phyloP scores from a whole-genome alignment of 2,888 invertebrate genomes.

The Heliconius erato region DNA sequence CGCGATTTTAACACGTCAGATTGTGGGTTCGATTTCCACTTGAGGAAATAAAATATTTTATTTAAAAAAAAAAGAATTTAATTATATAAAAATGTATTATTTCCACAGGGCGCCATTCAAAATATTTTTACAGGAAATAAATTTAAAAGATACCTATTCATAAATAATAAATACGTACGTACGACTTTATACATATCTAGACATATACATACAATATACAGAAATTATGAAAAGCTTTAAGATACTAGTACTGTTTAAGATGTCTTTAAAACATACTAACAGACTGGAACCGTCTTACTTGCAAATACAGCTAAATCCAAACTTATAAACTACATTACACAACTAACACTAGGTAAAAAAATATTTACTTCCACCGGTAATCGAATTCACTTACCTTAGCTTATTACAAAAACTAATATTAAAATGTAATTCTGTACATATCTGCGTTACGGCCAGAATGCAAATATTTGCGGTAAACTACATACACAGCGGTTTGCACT shows the following conservation, averaged over 20 bases:
- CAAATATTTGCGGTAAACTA: slow-evolving; percentile 3
- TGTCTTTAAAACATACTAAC: neutral
- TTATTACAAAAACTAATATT: neutral
- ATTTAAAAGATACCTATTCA: too few relatives aligned
- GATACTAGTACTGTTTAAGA: neutral
- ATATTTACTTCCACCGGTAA: neutral
- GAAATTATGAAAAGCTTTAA: neutral
- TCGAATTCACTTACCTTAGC: neutral
- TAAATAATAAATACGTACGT: too few relatives aligned
- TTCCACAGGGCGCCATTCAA: too few relatives aligned
- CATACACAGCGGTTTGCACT: neutral
- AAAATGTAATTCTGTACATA: neutral
- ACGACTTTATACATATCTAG: neutral
- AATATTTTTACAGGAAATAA: too few relatives aligned
- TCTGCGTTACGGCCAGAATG: neutral
- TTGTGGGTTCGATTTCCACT: too few relatives aligned
- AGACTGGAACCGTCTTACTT: neutral
- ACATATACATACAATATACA: neutral
- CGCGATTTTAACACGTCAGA: too few relatives aligned
- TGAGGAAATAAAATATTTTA: too few relatives aligned
- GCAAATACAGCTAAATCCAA: neutral
- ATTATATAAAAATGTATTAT: too few relatives aligned
- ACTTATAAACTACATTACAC: neutral
- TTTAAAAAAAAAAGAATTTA: too few relatives aligned
- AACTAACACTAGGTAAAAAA: neutral